These are phyloP conservation scores for Flexamia atlantica DNA, from an alignment of 2,888 invertebrate genomes.

Conservation along the genomic window DNA sequence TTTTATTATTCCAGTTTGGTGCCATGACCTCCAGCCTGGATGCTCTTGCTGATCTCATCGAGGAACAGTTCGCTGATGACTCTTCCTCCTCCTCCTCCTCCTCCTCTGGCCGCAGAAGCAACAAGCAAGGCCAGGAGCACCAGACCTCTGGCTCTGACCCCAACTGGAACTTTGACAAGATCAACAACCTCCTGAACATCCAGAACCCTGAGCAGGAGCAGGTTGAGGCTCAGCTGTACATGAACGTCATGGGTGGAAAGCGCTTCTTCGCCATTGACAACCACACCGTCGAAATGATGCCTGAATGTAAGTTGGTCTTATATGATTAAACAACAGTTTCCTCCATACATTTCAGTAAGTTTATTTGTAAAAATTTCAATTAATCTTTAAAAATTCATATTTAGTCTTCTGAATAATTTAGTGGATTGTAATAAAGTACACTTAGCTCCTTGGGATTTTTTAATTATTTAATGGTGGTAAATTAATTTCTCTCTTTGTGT, in stretches of 20 bases:
- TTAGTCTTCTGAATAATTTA: too few relatives aligned
- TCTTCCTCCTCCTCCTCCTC: neutral
- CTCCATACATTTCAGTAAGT: too few relatives aligned
- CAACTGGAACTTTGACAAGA: conserved; percentile 77
- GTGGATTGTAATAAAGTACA: too few relatives aligned
- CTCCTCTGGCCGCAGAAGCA: conserved; percentile 14
- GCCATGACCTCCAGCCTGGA: conserved; percentile 75
- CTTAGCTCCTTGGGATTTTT: too few relatives aligned
- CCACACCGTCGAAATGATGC: conserved; percentile 76
- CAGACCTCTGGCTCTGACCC: conserved; percentile 68
- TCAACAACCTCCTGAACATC: conserved; percentile 79
- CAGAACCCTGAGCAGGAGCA: conserved; percentile 76
- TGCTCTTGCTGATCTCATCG: conserved; percentile 71
- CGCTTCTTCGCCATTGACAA: conserved; percentile 78
- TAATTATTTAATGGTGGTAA: too few relatives aligned
- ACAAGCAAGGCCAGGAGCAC: conserved; percentile 64
- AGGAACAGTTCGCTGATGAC: conserved; percentile 64
- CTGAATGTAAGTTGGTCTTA: conserved; percentile 74
- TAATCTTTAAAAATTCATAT: too few relatives aligned
- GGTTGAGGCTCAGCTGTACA: conserved; percentile 78
- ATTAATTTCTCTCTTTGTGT: too few relatives aligned
- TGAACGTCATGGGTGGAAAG: conserved; percentile 75
- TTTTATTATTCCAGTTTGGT: conserved; percentile 67
- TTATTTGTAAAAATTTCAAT: too few relatives aligned
- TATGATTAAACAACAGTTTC: too few relatives aligned